A percentile compares a stretch with the other conserved stretches of the same genome.
Conservation (phyloP, 2,797 vertebrate genomes). For the Helicolenus hilgendorfi region DNA sequence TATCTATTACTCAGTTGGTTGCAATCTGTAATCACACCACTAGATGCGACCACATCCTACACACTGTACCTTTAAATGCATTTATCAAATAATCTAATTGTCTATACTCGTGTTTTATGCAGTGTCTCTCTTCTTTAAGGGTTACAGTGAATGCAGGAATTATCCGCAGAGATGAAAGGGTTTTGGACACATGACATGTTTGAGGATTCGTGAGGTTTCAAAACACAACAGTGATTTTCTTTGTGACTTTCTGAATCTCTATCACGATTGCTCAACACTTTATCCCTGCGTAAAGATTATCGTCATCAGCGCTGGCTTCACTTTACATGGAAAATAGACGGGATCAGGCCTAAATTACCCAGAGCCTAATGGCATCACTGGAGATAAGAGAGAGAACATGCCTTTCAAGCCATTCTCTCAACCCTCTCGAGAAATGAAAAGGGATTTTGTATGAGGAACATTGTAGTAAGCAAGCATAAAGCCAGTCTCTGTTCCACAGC, state of each 20-base stretch:
- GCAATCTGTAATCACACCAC: too few relatives aligned
- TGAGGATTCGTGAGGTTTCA: not conserved
- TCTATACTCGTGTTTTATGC: not conserved
- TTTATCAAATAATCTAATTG: not conserved
- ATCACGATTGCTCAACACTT: conserved; percentile 54
- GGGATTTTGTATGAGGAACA: conserved; percentile 77
- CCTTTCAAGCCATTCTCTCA: conserved; percentile 84
- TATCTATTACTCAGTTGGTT: too few relatives aligned
- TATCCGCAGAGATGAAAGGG: not conserved
- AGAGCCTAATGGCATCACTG: conserved; percentile 70
- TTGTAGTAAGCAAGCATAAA: conserved; percentile 83
- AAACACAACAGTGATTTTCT: conserved; percentile 28
- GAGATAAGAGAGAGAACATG: conserved; percentile 78
- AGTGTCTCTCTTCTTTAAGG: not conserved
- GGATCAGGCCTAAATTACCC: conserved; percentile 69
- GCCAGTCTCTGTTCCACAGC: conserved; percentile 86
- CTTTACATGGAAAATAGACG: conserved; percentile 63
- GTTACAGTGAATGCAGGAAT: not conserved
- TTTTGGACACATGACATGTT: conserved; percentile 6
- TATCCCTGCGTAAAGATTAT: conserved; percentile 47
- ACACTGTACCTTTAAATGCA: not conserved
- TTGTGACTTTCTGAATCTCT: conserved; percentile 19
- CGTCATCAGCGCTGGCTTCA: conserved; percentile 64
- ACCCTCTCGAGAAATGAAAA: conserved; percentile 77
- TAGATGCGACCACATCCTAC: too few relatives aligned